A percentile compares a stretch with the other conserved stretches of the same genome.
Conservation (phyloP, 2,888 invertebrate species). For the Tiliacea citrago region DNA sequence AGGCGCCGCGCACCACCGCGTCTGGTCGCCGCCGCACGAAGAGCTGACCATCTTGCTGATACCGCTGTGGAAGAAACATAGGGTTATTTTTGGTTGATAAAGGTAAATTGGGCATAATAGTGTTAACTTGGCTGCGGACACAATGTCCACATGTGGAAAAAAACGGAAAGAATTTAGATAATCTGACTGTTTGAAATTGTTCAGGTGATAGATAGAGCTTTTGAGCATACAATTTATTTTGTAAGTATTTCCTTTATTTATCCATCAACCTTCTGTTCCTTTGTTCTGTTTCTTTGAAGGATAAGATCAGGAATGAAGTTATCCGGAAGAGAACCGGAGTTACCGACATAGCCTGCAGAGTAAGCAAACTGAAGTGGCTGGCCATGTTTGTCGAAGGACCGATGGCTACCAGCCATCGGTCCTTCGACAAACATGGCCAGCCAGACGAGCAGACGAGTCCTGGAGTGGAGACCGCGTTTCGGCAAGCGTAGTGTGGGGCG, state of each 20-base stretch:
- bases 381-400: no score
- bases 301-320: no score
- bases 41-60: conserved; percentile 88
- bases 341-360: no score
- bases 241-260: not conserved
- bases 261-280: no score
- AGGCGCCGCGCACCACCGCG: conserved; percentile 88
- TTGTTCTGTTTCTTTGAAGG: no score
- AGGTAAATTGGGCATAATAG: not conserved
- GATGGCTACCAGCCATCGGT: no score
- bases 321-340: no score
- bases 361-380: no score
- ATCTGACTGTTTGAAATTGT: not conserved
- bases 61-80: conserved; percentile 76
- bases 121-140: not conserved
- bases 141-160: not conserved
- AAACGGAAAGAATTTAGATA: not conserved
- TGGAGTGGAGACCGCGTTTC: no score
- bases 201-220: not conserved
- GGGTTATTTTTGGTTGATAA: conserved; percentile 2
- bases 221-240: not conserved
- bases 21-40: conserved; percentile 86
- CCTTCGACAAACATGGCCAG: no score
- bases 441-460: no score
- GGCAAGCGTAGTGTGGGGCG: no score